phyloP scores from a whole-genome alignment of 2,797 vertebrate species.

The Acomys russatus region DNA sequence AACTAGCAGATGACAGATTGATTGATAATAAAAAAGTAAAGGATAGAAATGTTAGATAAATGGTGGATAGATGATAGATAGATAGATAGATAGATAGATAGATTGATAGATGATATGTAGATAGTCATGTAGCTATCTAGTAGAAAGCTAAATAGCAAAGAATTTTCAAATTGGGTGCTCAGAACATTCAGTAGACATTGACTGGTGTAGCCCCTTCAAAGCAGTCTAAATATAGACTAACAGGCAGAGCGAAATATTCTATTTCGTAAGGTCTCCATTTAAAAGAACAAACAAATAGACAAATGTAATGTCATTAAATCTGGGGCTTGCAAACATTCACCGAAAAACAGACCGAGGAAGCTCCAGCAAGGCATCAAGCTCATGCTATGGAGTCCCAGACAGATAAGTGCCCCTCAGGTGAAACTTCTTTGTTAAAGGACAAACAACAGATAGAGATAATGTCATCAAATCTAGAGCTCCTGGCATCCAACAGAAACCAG shows the following conservation, averaged over 20 bases:
- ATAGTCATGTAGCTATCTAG: background rate
- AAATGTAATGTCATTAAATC: background rate
- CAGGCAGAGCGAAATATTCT: background rate
- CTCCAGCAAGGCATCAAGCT: background rate
- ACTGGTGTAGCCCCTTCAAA: background rate
- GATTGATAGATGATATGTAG: background rate
- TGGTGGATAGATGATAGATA: background rate
- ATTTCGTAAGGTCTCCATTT: background rate
- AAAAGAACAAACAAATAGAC: background rate
- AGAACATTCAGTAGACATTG: background rate
- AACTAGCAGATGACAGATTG: background rate
- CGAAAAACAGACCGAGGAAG: background rate
- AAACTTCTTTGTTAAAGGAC: background rate
- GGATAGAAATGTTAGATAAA: background rate
- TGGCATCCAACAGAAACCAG: background rate
- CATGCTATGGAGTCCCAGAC: background rate
- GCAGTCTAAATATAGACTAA: background rate
- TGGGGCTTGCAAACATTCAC: background rate
- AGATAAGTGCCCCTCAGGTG: background rate
- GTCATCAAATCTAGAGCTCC: background rate
- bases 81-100: background rate
- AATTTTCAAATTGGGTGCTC: background rate
- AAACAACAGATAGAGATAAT: background rate
- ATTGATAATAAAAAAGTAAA: too few species aligned
- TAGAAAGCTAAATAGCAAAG: background rate